A percentile compares a stretch with the other conserved stretches of the same genome.
These are phyloP conservation scores for Grammomys surdaster DNA, from an alignment of 2,113 vertebrate species.

Conservation along the genomic window DNA sequence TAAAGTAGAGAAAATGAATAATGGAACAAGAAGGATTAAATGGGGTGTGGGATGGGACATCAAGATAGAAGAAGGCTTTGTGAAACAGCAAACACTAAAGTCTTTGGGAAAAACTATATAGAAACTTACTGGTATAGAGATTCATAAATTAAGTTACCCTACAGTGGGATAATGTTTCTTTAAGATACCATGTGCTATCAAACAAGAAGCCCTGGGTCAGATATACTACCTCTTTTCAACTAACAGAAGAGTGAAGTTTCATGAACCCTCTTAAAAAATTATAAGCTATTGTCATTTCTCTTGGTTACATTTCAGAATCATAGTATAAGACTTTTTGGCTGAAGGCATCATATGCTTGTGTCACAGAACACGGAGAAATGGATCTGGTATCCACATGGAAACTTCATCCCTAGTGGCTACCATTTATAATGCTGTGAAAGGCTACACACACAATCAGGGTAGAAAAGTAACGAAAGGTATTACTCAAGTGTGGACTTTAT, in stretches of 20 bases:
- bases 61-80: background rate
- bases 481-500: background rate
- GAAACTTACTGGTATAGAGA: background rate
- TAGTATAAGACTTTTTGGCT: background rate
- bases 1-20: background rate
- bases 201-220: background rate
- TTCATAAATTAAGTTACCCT: background rate
- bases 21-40: background rate
- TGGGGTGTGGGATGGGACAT: background rate
- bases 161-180: background rate
- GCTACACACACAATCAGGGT: background rate
- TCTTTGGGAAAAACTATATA: background rate
- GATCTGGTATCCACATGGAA: background rate
- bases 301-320: background rate
- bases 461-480: background rate
- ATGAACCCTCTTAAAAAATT: background rate
- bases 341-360: background rate
- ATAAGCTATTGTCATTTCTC: background rate
- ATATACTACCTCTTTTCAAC: background rate
- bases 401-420: background rate
- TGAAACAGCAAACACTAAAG: background rate
- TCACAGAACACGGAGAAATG: background rate
- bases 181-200: background rate
- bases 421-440: background rate
- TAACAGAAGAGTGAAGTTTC: background rate